Evolutionary conservation across 2,797 vertebrate species (phyloP), one percentile per base, ranked within the genome.

Genomic region (Ciconia nigra): DNA sequence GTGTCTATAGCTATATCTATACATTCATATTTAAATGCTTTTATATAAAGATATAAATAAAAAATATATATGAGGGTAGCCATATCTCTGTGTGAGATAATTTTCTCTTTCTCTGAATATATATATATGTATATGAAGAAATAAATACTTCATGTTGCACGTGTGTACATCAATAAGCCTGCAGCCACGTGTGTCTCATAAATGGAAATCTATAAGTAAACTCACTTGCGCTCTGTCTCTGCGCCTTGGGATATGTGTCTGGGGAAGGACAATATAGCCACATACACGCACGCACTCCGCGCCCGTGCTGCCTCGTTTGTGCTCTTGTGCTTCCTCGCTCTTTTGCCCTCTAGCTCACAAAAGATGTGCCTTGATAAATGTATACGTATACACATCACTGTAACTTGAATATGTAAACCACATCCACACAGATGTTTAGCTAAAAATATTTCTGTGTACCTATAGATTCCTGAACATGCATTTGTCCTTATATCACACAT

Each of bases 381-480:
- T 2, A 35, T 1, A 13, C 6, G 6, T 1, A 2, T 2, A 9
- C 19, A 14, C 29, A 1, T 7, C 20, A 3, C 31, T 28, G 37
- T 22, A 11, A 25, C 31, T 29, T 7, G 11, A 25, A 4, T 8
- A 24, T 2, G 35, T 21, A 17, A 63, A 25, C 41, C 58, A 9
- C 37, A 9, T 17, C 11, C 28, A 15, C 37, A 7, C 46, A 16
- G 9, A 5, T 10, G 41, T 57, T 57, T n/a, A 17, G 46, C 49
- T 49, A 7, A 8, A 49, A 37, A 2, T n/a, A 28, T 8, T 28
- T 15, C 1, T 13, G 21, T 6, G 35, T 9, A 2, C 47, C 70
- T 28, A 1, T 0, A 10, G 55, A 17, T 19, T 8, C 18, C 5
- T 4, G 13, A 25, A 8, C 11, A 0, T 2, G 4, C 8, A 6